A percentile compares a stretch with the other conserved stretches of the same genome.
phyloP scores from a whole-genome alignment of 1,140 invertebrate genomes.

The Lucilia sericata region DNA sequence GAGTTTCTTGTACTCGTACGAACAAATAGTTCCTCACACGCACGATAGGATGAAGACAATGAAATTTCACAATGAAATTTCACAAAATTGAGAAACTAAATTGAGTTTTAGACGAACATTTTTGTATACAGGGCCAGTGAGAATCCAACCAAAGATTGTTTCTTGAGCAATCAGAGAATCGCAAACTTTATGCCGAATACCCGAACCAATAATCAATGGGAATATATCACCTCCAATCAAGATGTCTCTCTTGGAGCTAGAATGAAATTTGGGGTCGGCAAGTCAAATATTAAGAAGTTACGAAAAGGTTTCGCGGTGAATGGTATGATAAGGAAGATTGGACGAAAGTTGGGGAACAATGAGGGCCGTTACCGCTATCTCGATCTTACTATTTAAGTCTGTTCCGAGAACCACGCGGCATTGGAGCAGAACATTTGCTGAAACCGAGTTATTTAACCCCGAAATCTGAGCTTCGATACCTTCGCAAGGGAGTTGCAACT shows the following conservation, averaged over 20 bases:
- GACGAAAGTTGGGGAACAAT: no score
- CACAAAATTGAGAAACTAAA: not conserved
- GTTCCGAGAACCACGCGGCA: not conserved
- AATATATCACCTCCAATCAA: not conserved
- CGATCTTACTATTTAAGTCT: not conserved
- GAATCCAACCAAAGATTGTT: not conserved
- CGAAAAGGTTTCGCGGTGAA: no score
- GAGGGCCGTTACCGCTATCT: not conserved
- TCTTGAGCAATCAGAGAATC: not conserved
- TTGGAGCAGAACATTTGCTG: no score
- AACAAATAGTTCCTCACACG: no score
- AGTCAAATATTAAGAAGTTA: no score
- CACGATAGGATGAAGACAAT: no score
- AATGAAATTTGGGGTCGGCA: no score
- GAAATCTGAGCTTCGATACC: no score
- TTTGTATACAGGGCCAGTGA: not conserved
- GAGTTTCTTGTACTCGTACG: no score
- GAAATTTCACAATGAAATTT: not conserved
- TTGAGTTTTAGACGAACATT: not conserved
- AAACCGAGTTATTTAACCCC: no score
- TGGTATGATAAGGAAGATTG: no score
- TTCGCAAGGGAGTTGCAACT: not conserved
- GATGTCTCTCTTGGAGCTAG: no score
- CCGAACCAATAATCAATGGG: not conserved
- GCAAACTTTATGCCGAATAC: not conserved